A percentile compares a stretch with the other conserved stretches of the same genome.
phyloP scores from a whole-genome alignment of 2,888 invertebrate species.

The Drosophila prolongata region DNA sequence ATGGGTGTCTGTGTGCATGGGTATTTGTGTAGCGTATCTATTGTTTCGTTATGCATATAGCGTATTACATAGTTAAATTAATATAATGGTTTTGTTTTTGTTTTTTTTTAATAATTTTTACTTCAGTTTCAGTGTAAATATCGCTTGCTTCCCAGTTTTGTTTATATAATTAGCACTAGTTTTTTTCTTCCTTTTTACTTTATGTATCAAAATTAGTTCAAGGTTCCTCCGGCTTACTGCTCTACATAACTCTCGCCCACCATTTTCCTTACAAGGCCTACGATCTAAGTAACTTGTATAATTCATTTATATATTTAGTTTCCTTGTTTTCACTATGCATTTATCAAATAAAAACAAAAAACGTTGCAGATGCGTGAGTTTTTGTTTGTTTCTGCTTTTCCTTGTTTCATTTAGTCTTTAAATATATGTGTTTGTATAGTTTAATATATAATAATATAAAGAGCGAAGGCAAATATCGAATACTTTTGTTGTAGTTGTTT shows the following conservation, averaged over 20 bases:
- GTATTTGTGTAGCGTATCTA: conserved; percentile 75
- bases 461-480: conserved; percentile 78
- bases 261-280: conserved; percentile 41
- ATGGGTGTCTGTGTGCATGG: conserved; percentile 49
- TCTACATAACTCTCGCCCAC: conserved; percentile 1
- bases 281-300: conserved; percentile 62
- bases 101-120: conserved; percentile 24
- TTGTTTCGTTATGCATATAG: conserved; percentile 53
- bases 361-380: conserved; percentile 40
- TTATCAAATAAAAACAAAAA: conserved; percentile 50
- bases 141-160: conserved; percentile 58
- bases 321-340: conserved; percentile 49
- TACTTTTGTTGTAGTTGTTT: conserved; percentile 69
- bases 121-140: conserved; percentile 52
- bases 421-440: conserved; percentile 49
- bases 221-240: conserved; percentile 10
- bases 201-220: conserved; percentile 20
- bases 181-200: conserved; percentile 11
- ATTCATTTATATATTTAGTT: conserved; percentile 70
- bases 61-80: conserved; percentile 52
- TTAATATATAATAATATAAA: conserved; percentile 61
- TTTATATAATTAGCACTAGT: conserved; percentile 49
- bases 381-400: conserved; percentile 18
- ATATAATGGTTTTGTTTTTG: conserved; percentile 35
- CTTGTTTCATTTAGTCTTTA: conserved; percentile 41